phyloP scores from a whole-genome alignment of 2,888 invertebrate genomes.

The Nomada ruficornis region DNA sequence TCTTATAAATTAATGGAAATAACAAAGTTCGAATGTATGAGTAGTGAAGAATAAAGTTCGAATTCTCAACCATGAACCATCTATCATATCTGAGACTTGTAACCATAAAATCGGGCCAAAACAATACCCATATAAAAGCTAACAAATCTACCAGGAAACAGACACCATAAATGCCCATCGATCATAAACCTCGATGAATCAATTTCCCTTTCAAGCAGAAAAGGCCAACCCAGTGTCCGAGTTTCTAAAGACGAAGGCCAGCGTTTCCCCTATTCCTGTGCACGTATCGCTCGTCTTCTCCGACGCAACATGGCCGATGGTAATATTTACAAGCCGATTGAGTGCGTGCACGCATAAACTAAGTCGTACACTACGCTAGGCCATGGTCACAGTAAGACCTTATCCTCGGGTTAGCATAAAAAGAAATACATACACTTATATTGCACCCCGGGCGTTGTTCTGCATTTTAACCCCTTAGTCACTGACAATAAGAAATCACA shows the following conservation, averaged over 20 bases:
- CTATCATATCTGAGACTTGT: too few species aligned
- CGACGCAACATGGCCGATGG: conserved; percentile 32
- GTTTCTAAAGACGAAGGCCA: conserved; percentile 4
- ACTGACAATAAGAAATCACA: too few species aligned
- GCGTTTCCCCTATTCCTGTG: background rate
- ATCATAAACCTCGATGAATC: background rate
- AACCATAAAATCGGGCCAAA: too few species aligned
- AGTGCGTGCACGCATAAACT: background rate
- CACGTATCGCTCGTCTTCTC: conserved; percentile 11
- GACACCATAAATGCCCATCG: background rate
- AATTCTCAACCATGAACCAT: too few species aligned
- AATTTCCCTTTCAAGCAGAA: background rate
- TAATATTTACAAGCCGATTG: conserved; percentile 37
- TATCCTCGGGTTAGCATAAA: conserved; percentile 15
- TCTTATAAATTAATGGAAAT: too few species aligned
- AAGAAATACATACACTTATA: background rate
- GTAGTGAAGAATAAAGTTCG: too few species aligned
- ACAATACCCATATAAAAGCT: too few species aligned
- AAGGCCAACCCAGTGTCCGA: background rate
- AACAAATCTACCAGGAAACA: background rate
- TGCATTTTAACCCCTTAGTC: too few species aligned
- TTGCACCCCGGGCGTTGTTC: conserved; percentile 9
- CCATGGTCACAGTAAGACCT: conserved; percentile 75
- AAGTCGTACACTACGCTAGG: conserved; percentile 15
- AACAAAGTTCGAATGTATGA: too few species aligned